phyloP scores from a whole-genome alignment of 1,140 invertebrate species.

The Oryctes rhinoceros region DNA sequence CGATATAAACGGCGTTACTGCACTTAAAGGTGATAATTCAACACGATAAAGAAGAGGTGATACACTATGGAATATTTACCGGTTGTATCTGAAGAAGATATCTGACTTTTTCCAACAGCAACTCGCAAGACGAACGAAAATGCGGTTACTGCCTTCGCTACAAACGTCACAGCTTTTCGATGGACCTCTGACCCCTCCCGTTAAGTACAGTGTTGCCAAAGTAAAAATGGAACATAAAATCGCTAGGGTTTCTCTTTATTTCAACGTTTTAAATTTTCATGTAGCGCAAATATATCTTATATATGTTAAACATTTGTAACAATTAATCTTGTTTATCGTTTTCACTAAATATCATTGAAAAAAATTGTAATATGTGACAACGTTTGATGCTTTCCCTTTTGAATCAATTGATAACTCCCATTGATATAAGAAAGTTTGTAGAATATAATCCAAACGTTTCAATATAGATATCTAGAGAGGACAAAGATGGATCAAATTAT shows the following conservation, averaged over 20 bases:
- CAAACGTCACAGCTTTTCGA: constrained; percentile 19
- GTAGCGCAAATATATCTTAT: neutral
- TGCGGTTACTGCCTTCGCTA: constrained; percentile 24
- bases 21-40: neutral
- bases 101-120: neutral
- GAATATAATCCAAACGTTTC: too few relatives aligned
- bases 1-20: neutral
- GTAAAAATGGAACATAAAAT: neutral
- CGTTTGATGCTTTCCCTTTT: neutral
- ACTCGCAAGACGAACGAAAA: neutral
- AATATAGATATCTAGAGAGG: too few relatives aligned
- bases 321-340: neutral
- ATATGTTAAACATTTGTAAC: neutral
- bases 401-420: too few relatives aligned
- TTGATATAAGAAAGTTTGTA: too few relatives aligned
- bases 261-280: neutral
- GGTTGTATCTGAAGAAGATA: neutral
- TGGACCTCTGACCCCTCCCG: constrained; percentile 24
- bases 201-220: neutral
- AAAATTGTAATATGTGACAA: neutral
- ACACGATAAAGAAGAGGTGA: neutral
- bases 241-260: neutral
- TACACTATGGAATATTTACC: neutral
- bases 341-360: neutral
- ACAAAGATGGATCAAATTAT: too few relatives aligned